phyloP scores from a whole-genome alignment of 2,888 invertebrate genomes.

The Agelastica alni region DNA sequence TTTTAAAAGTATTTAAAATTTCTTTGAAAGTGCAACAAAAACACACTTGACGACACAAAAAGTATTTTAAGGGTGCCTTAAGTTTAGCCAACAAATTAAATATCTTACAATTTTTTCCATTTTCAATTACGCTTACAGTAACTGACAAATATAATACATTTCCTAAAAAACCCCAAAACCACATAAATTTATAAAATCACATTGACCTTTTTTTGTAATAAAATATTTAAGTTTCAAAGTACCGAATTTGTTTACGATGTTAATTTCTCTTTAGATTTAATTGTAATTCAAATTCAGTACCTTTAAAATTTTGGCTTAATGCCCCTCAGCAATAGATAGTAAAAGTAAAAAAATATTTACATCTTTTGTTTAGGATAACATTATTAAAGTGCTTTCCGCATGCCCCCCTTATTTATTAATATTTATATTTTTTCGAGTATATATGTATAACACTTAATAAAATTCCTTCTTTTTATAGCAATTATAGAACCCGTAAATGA shows the following conservation, averaged over 20 bases:
- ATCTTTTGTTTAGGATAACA: conserved; percentile 51
- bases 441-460: too few species aligned
- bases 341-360: conserved; percentile 47
- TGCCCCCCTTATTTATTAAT: too few species aligned
- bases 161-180: conserved; percentile 49
- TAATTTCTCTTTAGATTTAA: background rate
- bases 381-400: conserved; percentile 28
- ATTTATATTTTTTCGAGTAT: too few species aligned
- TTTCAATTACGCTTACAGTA: conserved; percentile 34
- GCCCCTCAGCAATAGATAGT: conserved; percentile 49
- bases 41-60: conserved; percentile 42
- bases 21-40: conserved; percentile 46
- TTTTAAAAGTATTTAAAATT: conserved; percentile 35
- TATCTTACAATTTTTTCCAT: conserved; percentile 40
- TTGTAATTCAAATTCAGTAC: conserved; percentile 35
- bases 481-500: too few species aligned
- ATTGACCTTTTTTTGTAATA: conserved; percentile 38
- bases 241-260: conserved; percentile 24
- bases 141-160: conserved; percentile 41
- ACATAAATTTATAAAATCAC: conserved; percentile 48
- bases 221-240: conserved; percentile 45
- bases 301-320: conserved; percentile 50
- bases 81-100: conserved; percentile 34
- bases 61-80: conserved; percentile 28
- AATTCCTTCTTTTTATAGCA: too few species aligned